Base-by-base conservation (phyloP, 2,797 vertebrate species). In the Hafferia zeledoni region DNA sequence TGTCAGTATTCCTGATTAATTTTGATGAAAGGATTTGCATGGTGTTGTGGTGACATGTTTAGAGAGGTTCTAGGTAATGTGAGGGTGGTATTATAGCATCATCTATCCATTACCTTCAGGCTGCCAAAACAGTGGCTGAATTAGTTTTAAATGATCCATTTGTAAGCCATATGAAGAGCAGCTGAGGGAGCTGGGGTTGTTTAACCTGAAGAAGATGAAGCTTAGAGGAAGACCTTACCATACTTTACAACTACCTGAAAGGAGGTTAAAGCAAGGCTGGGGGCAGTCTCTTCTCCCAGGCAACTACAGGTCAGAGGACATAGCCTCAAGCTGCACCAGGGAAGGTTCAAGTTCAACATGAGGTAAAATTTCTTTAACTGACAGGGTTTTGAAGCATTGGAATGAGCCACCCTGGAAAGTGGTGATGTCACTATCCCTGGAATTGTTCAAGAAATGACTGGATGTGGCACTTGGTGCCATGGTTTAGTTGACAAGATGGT, bases 161-260 rank as follows among this genome's bases (percentile, higher is more conserved):
- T 59, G 17, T 83, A 41, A 71, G 28, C 17, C 0, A 0, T 35
- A 19, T 31, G 46, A 78, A 17, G 25, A 59, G 15, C 11, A 27
- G 30, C 13, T 53, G 27, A 69, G 28, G 28, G 22, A 31, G 20
- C 6, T 39, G 49, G 22, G 9, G 16, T 41, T 69, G 20, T 69
- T 69, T 69, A 52, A 52, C 20, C 35, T 41, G 20, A 11, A 31
- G 28, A 13, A 37, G 46, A 50, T 27, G 20, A 52, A 9, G 8
- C 35, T 69, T 50, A 39, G 35, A 24, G 28, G 28, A 69, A 69
- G 35, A 52, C 9, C 47, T 52, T 41, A 31, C 8, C 5, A 5
- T 11, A 31, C 27, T 69, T 20, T 69, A 28, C 35, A 52, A 18
- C 8, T 31, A 41, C 49, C 15, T 69, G 27, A 52, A 39, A 41